Evolutionary conservation across 2,797 vertebrate species (phyloP).

Genomic region (Urophycis tenuis): DNA sequence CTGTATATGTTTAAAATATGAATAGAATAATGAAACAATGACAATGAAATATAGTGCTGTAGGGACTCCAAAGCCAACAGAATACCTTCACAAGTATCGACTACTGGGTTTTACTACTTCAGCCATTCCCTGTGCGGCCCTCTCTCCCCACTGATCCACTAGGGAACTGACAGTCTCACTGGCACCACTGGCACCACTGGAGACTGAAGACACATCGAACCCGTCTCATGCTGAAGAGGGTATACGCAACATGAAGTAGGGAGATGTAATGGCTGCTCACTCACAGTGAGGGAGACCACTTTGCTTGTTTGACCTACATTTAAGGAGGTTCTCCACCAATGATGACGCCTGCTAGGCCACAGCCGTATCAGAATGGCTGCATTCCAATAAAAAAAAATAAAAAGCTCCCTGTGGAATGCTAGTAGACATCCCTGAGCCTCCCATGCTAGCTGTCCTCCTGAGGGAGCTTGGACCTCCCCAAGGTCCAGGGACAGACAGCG

Average conservation of each 20-base stretch:
- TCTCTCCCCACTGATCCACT: no score
- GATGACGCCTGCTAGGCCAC: constrained; percentile 41
- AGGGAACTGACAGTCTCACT: no score
- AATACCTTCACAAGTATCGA: neutral
- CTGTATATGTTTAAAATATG: constrained; percentile 1
- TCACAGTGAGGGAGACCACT: constrained; percentile 37
- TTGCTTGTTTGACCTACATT: constrained; percentile 54
- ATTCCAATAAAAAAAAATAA: constrained; percentile 35
- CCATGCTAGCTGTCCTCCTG: constrained; percentile 43
- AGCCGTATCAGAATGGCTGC: constrained; percentile 30
- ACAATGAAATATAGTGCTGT: neutral
- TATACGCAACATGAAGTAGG: constrained; percentile 15
- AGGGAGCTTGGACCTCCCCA: constrained; percentile 23
- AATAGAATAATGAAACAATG: neutral
- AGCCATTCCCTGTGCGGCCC: neutral
- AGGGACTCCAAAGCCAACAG: neutral
- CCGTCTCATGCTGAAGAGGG: neutral
- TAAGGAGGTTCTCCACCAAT: constrained; percentile 28
- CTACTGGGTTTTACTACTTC: neutral
- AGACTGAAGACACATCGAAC: neutral
- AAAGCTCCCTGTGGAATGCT: constrained; percentile 52
- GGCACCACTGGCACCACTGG: neutral
- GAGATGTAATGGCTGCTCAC: constrained; percentile 28
- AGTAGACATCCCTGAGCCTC: constrained; percentile 47
- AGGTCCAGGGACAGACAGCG: neutral